Evolutionary conservation across 2,888 invertebrate species (phyloP).

Genomic region (Allygus modestus): DNA sequence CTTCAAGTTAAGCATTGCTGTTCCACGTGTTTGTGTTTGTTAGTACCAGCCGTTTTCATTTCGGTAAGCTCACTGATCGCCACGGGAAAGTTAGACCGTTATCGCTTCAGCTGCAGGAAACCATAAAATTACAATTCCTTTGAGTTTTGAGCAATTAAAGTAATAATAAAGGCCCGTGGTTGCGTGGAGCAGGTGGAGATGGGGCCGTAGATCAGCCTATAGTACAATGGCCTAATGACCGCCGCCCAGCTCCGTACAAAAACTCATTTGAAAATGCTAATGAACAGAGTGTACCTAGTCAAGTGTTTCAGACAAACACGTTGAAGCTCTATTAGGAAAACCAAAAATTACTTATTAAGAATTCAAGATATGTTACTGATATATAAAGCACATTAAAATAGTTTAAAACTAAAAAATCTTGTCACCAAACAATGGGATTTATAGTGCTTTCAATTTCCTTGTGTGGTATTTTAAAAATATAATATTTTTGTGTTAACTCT

Average conservation of each 20-base stretch:
- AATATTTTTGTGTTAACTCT: too few species aligned
- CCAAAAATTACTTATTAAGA: too few species aligned
- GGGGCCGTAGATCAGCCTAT: neutral
- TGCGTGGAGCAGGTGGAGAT: slow-evolving; percentile 39
- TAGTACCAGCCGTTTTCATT: neutral
- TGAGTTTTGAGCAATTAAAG: slow-evolving; percentile 54
- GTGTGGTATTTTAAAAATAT: too few species aligned
- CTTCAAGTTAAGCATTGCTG: too few species aligned
- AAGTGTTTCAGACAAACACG: neutral
- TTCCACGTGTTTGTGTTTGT: too few species aligned
- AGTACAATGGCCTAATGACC: slow-evolving; percentile 39
- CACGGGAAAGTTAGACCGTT: slow-evolving; percentile 18
- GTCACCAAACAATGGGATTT: too few species aligned
- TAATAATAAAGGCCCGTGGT: slow-evolving; percentile 37
- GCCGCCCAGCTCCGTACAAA: neutral
- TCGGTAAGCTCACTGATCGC: neutral
- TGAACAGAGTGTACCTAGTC: neutral
- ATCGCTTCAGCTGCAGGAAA: slow-evolving; percentile 55
- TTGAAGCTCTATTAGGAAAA: too few species aligned
- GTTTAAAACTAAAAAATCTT: too few species aligned
- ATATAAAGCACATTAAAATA: too few species aligned
- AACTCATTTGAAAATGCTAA: slow-evolving; percentile 42
- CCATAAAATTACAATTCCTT: slow-evolving; percentile 56
- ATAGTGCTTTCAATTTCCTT: too few species aligned
- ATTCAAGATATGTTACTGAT: too few species aligned